Evolutionary conservation across 2,113 vertebrate species (phyloP).

Genomic region (Hypanus sabinus): DNA sequence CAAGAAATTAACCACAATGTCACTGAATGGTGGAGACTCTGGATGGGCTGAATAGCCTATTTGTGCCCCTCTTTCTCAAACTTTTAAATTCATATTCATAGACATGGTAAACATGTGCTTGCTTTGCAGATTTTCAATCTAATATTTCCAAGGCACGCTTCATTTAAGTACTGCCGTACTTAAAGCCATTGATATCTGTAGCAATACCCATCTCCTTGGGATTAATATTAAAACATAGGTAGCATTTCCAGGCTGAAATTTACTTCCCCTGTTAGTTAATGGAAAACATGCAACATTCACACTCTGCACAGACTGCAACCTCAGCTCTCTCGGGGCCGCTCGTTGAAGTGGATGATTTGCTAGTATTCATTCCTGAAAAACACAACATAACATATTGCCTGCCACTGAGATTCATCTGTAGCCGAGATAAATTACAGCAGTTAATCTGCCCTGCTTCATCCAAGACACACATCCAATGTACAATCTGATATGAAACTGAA

Average conservation of each 20-base stretch:
- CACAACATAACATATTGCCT: not conserved
- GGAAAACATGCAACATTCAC: slow-evolving; percentile 3
- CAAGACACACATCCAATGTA: not conserved
- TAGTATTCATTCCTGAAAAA: not conserved
- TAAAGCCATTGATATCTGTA: not conserved
- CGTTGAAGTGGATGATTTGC: not conserved
- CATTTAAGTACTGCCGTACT: not conserved
- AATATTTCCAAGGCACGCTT: not conserved
- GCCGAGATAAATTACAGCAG: not conserved
- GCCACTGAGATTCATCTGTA: not conserved
- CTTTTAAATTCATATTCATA: not conserved
- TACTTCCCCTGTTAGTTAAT: not conserved
- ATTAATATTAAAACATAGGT: slow-evolving; percentile 5
- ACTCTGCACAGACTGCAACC: not conserved
- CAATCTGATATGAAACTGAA: not conserved
- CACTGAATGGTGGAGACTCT: too few relatives aligned
- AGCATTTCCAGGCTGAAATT: not conserved
- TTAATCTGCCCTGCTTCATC: not conserved
- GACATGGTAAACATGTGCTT: not conserved
- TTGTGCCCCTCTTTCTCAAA: too few relatives aligned
- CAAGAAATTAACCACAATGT: too few relatives aligned
- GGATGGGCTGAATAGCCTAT: too few relatives aligned
- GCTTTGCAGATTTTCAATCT: not conserved
- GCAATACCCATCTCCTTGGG: not conserved
- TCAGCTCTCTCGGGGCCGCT: not conserved